Evolutionary conservation across 35 echinoderm and acorn worm genomes (phyloP), one percentile per base, ranked within the genome.

Genomic region (Acanthaster planci): DNA sequence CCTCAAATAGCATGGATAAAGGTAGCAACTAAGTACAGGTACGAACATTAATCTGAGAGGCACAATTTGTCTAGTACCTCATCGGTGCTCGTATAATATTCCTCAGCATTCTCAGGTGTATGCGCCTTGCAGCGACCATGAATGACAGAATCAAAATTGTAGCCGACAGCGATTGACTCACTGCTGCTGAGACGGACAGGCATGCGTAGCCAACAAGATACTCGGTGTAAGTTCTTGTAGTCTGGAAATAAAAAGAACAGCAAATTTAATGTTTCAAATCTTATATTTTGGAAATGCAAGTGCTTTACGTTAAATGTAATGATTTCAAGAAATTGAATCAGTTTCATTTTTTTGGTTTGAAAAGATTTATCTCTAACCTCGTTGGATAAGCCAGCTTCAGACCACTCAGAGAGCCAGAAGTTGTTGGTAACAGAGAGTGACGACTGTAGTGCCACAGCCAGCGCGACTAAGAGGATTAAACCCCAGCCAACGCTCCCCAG

Each of bases 371-470:
- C 12, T 47, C 77, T 52, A 2, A 79, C 44, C 44, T 79, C 38
- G 44, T 85, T 85, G 60, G 27, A 12, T 14, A 85, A 47, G 34
- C 67, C 67, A 21, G 60, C 34, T 76, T 99, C 88, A 17, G 91
- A 85, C 96, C 96, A 99, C 22, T 52, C 86, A 37, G 96, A 94
- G 2, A 99, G 78, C 81, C 92, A 93, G 79, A 99, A 99, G 76
- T 94, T 92, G 7, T 88, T 99, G 12, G 21, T 47, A 0, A 94
- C 85, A 8, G 82, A 84, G 0, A 87, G 44, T 5, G 55, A 82
- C 19, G 89, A 85, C 23, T 89, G 80, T 0, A 83, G 9, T 14
- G 87, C 7, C 7, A 82, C 77, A 38, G 85, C 52, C 12, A 76
- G 51, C 17, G 87, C 55, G 40, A 87, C 40, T 0, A 87, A 38